Evolutionary conservation across 2,888 invertebrate genomes (phyloP), one percentile per base, ranked within the genome.

Genomic region (Caenorhabditis doughertyi): DNA sequence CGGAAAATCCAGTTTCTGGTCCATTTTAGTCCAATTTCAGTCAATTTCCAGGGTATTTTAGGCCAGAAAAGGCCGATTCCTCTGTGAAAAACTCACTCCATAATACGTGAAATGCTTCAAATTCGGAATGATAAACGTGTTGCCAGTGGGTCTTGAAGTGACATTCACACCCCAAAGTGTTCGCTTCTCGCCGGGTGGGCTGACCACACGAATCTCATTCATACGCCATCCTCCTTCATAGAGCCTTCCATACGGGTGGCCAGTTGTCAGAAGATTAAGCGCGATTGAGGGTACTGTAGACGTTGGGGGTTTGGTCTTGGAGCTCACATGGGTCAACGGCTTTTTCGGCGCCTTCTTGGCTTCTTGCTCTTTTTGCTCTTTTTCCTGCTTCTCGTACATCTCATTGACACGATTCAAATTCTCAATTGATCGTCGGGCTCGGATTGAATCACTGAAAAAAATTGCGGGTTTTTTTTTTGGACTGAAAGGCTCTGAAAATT

Each of bases 101-200:
- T 90, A 90, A 13, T 79, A 60, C 11, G 89, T 86, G 60, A 65
- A 90, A 72, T 91, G 90, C 23, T 81, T 85, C 56, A 90, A 81
- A n/a, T 81, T 79, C 2, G 56, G 71, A 27, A 90, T 55, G 23
- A 39, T 64, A n/a, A 53, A 81, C 1, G 35, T 71, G 2, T 71
- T 76, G 5, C 86, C 85, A 27, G 77, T 81, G 32, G 58, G 62
- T 23, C 44, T 51, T 5, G 68, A 67, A 32, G 80, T 65, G 13
- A 73, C 51, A 35, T 84, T 76, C 7, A 65, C 47, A 18, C 44
- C 44, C 2, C 3, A 47, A 5, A 35, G 35, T 35, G 35, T 5
- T 39, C 39, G 18, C 5, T 18, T 18, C 44, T 13, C n/a, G n/a
- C n/a, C n/a, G n/a, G n/a, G n/a, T n/a, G n/a, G n/a, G n/a, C n/a